Percentiles rank a stretch among this genome's conserved stretches.
These are phyloP conservation scores for Telenomus remus DNA, from an alignment of 1,140 invertebrate species.

Conservation along the genomic window DNA sequence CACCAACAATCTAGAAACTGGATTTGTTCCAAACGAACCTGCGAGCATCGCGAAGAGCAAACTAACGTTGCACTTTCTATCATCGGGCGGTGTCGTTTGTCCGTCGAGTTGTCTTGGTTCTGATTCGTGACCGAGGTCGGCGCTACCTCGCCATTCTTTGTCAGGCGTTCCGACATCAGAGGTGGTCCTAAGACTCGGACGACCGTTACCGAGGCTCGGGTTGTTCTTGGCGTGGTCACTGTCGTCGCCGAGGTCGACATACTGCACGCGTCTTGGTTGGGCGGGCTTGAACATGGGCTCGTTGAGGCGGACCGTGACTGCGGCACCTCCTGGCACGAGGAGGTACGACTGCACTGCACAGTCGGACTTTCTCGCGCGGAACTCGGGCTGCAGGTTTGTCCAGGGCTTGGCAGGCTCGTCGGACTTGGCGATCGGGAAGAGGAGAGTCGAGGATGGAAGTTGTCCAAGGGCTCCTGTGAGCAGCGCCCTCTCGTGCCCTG, in stretches of 20 bases:
- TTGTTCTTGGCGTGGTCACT: conserved; percentile 21
- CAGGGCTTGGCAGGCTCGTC: conserved; percentile 23
- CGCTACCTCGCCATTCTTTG: conserved; percentile 15
- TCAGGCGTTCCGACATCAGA: conserved; percentile 7
- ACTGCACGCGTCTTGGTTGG: conserved; percentile 22
- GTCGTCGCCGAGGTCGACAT: conserved; percentile 45
- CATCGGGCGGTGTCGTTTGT: conserved; percentile 2
- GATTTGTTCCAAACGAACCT: conserved; percentile 39
- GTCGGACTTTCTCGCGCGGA: conserved; percentile 30
- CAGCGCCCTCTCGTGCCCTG: conserved; percentile 58
- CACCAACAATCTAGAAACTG: too few relatives aligned
- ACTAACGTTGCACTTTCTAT: conserved; percentile 51
- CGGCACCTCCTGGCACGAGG: conserved; percentile 63
- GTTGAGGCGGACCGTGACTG: conserved; percentile 26
- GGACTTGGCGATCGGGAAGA: conserved; percentile 67
- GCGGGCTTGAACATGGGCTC: conserved; percentile 15
- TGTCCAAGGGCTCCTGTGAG: conserved; percentile 63
- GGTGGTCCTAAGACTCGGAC: conserved; percentile 21
- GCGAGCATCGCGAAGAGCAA: conserved; percentile 69
- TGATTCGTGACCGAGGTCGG: not conserved
- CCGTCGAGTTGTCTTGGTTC: conserved; percentile 35
- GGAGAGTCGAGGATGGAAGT: conserved; percentile 69
- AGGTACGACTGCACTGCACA: conserved; percentile 62
- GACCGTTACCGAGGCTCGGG: conserved; percentile 30
- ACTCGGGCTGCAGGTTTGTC: conserved; percentile 54